Percentiles rank a stretch among this genome's conserved stretches.
phyloP scores from a whole-genome alignment of 2,888 invertebrate genomes.

The Lamellibrachia satsuma region DNA sequence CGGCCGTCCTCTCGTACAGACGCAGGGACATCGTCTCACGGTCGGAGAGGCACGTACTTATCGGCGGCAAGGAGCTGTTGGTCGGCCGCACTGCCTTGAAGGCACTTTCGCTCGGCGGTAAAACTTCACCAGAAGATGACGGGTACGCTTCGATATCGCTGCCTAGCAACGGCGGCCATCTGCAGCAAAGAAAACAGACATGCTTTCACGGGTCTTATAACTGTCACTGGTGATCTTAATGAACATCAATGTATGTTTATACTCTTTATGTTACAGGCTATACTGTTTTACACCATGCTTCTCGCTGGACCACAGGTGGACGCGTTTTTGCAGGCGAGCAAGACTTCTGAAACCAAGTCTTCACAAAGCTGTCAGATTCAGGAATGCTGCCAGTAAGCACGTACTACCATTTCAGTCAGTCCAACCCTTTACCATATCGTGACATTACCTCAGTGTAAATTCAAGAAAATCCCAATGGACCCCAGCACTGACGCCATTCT shows the following conservation, averaged over 20 bases:
- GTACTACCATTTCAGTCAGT: background rate
- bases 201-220: background rate
- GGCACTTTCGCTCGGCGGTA: constrained; percentile 6
- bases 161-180: constrained; percentile 13
- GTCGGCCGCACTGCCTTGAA: background rate
- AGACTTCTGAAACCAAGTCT: background rate
- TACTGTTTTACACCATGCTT: background rate
- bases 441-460: background rate
- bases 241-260: background rate
- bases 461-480: background rate
- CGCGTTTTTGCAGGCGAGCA: background rate
- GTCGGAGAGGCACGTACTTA: background rate
- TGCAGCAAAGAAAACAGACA: background rate
- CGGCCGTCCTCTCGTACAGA: background rate
- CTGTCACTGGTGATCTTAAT: background rate
- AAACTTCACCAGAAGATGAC: background rate
- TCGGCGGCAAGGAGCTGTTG: background rate
- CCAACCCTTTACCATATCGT: background rate
- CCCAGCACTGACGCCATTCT: background rate
- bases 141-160: background rate
- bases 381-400: background rate
- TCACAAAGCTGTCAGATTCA: background rate
- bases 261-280: background rate
- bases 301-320: background rate
- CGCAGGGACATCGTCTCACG: background rate